Evolutionary conservation across 1,140 invertebrate species (phyloP).

Genomic region (Gonioctena quinquepunctata): DNA sequence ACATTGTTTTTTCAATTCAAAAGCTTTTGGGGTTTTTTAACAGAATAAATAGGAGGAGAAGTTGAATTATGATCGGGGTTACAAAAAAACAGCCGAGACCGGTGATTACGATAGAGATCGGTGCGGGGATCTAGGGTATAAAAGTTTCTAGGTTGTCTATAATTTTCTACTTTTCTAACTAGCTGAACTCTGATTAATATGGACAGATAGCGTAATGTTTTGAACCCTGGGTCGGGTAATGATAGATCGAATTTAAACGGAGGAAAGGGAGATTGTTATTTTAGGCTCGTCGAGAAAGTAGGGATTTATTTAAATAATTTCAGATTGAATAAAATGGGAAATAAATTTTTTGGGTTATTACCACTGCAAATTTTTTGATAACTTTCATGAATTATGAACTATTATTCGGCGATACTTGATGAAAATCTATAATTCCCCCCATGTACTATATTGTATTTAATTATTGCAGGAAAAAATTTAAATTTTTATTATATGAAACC

Average conservation of each 20-base stretch:
- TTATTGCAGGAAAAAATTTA: no score
- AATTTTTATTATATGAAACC: no score
- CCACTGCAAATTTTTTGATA: no score
- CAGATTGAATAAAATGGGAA: no score
- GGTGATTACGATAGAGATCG: not conserved
- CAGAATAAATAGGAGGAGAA: constrained; percentile 8
- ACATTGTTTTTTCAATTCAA: constrained; percentile 32
- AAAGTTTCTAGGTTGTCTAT: not conserved
- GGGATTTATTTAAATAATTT: no score
- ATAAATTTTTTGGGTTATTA: no score
- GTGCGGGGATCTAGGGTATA: not conserved
- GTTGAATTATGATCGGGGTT: not conserved
- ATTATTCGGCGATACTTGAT: no score
- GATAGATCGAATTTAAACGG: not conserved
- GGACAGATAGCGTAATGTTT: not conserved
- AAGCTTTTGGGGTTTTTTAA: not conserved
- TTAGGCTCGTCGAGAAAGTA: not conserved
- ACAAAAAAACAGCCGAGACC: not conserved
- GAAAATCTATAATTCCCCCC: no score
- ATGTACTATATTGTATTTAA: no score
- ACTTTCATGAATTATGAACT: no score
- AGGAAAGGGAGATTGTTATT: not conserved
- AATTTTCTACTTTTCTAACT: constrained; percentile 14
- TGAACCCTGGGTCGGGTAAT: not conserved
- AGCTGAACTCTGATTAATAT: not conserved